Conservation (phyloP, 2,888 invertebrate species). For the Tinea pellionella region DNA sequence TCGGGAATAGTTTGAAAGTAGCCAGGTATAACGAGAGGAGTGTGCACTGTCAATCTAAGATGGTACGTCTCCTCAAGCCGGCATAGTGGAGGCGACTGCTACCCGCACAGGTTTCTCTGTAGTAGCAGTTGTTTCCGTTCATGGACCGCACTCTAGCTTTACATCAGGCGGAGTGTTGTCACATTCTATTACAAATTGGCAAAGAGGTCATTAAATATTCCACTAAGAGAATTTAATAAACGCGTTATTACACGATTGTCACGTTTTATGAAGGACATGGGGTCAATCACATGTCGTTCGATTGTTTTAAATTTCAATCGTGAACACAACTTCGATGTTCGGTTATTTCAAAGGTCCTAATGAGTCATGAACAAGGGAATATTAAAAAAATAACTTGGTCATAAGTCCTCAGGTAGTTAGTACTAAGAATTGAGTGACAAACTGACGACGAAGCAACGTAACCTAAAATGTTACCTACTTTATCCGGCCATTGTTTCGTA, state of each 20-base stretch:
- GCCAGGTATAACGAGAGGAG: too few relatives aligned
- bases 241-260: constrained; percentile 1
- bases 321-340: constrained; percentile 3
- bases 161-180: too few relatives aligned
- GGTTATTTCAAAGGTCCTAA: background rate
- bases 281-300: constrained; percentile 4
- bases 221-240: background rate
- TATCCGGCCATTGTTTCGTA: background rate
- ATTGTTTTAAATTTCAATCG: constrained; percentile 7
- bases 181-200: background rate
- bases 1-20: too few relatives aligned
- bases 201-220: background rate
- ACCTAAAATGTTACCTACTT: background rate
- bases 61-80: too few relatives aligned
- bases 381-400: background rate
- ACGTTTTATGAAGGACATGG: background rate
- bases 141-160: too few relatives aligned
- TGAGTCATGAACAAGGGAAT: background rate
- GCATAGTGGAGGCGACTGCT: too few relatives aligned
- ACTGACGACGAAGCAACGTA: background rate
- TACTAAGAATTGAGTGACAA: background rate
- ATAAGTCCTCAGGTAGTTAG: background rate
- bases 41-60: too few relatives aligned
- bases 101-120: too few relatives aligned
- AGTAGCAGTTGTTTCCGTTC: too few relatives aligned